Base-by-base conservation (phyloP, 2,797 vertebrate genomes). In the Pangasius djambal region DNA sequence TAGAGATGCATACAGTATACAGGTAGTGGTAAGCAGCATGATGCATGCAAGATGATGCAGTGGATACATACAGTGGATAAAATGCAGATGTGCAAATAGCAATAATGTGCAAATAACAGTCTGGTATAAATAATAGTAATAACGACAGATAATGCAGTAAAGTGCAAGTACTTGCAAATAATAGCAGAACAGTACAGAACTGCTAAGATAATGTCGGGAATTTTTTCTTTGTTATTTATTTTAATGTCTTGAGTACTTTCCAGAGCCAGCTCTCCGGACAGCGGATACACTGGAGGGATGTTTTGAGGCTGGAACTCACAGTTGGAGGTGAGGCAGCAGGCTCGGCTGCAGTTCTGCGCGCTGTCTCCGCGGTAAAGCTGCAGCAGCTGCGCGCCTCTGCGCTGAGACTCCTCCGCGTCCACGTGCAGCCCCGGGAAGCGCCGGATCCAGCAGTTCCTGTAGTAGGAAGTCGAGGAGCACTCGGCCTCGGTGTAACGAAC, bases 401-500 rank as follows among this genome's bases (percentile, higher is more conserved):
- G 93, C 94, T 96, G 96, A 0, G 98, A 99, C 34, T 96, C 97
- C 91, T 94, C 96, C 44, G 98, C 86, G 63, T 98, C 96, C 69
- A 99, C 86, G 25, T 94, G 95, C 8, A 99, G 93, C 0, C 98
- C 97, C 0, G 98, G 97, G 88, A 98, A 98, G 25, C 97, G 97
- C 31, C 96, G 96, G 85, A 99, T 98, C 98, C 98, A 99, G 94
- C 98, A 99, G 94, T 97, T 96, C 87, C 97, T 97, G 86, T 98
- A 98, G 85, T 97, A 98, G 0, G 94, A 89, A 0, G 96, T 97
- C 63, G 97, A 97, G 0, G 97, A 97, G 94, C 98, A 99, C 85
- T 96, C 94, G 0, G 95, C 86, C 31, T 95, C 94, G 0, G 95
- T 90, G 44, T 88, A 83, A 87, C 90, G 89, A 28, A 94, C 87